Evolutionary conservation across 2,888 invertebrate genomes (phyloP).

Genomic region (Punctoribates punctum): DNA sequence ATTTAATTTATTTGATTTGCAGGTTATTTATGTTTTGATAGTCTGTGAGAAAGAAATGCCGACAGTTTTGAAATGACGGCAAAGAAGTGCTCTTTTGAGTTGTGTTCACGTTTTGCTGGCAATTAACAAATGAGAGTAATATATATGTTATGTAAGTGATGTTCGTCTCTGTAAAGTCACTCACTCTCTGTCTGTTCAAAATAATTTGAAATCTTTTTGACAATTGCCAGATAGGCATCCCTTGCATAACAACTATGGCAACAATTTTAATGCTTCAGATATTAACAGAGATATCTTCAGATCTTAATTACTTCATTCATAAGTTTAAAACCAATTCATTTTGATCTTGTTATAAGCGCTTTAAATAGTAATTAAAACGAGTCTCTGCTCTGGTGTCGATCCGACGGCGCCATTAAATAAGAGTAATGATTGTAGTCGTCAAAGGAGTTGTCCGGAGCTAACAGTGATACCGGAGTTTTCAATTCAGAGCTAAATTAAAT

Average conservation of each 20-base stretch:
- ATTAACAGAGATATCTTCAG: slow-evolving; percentile 22
- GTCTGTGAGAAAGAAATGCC: not conserved
- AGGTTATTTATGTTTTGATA: slow-evolving; percentile 16
- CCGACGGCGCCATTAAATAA: slow-evolving; percentile 7
- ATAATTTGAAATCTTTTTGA: slow-evolving; percentile 11
- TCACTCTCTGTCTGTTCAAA: slow-evolving; percentile 11
- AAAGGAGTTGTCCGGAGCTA: not conserved
- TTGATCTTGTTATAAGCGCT: not conserved
- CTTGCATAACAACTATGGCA: slow-evolving; percentile 20
- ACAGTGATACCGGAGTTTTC: no score
- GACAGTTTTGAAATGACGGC: not conserved
- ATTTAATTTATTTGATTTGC: slow-evolving; percentile 12
- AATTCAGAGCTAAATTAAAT: not conserved
- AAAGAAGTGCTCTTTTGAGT: not conserved
- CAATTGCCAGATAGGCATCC: slow-evolving; percentile 23
- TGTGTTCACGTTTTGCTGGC: slow-evolving; percentile 15
- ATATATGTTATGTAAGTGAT: not conserved
- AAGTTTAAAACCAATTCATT: slow-evolving; percentile 18
- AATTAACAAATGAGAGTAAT: slow-evolving; percentile 23
- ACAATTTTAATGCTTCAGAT: slow-evolving; percentile 18
- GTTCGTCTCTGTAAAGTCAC: no score
- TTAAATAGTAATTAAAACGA: slow-evolving; percentile 6
- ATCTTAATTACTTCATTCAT: slow-evolving; percentile 28
- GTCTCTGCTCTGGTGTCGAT: not conserved
- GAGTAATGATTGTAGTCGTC: not conserved